Conservation (phyloP, 2,113 vertebrate species). For the Sturnira hondurensis region DNA sequence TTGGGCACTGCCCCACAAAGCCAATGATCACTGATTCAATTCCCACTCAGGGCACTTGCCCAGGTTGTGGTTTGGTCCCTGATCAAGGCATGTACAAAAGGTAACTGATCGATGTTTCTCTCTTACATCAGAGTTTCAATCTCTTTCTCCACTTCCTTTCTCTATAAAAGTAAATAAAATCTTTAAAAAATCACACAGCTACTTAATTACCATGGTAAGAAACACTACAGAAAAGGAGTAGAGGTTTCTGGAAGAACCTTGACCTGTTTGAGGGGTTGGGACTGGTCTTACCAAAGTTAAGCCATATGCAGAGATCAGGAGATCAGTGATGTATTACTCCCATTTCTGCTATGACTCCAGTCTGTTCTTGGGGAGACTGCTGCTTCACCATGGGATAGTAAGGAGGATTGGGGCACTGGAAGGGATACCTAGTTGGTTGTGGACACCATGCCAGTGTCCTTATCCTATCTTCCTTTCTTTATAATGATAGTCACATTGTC, state of each 20-base stretch:
- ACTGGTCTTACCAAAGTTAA: background rate
- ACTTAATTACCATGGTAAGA: background rate
- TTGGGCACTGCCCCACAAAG: too few relatives aligned
- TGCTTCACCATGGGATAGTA: background rate
- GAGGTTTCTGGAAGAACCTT: background rate
- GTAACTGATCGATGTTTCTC: too few relatives aligned
- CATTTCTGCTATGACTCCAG: too few relatives aligned
- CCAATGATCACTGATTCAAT: too few relatives aligned
- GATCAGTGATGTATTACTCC: background rate
- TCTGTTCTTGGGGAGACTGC: background rate
- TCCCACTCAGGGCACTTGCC: too few relatives aligned
- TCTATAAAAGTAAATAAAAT: too few relatives aligned
- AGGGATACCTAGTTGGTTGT: too few relatives aligned
- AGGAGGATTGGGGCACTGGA: fast-evolving
- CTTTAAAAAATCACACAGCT: background rate
- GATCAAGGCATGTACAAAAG: too few relatives aligned
- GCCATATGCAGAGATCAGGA: background rate
- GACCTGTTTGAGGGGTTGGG: background rate
- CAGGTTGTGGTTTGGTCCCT: too few relatives aligned
- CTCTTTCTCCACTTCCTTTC: too few relatives aligned
- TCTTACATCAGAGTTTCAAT: too few relatives aligned
- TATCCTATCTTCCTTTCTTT: background rate
- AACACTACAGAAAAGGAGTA: background rate
- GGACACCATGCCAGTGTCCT: background rate
- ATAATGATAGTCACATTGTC: background rate